These are phyloP conservation scores for Hyles lineata DNA, from an alignment of 2,888 invertebrate species.

Conservation along the genomic window DNA sequence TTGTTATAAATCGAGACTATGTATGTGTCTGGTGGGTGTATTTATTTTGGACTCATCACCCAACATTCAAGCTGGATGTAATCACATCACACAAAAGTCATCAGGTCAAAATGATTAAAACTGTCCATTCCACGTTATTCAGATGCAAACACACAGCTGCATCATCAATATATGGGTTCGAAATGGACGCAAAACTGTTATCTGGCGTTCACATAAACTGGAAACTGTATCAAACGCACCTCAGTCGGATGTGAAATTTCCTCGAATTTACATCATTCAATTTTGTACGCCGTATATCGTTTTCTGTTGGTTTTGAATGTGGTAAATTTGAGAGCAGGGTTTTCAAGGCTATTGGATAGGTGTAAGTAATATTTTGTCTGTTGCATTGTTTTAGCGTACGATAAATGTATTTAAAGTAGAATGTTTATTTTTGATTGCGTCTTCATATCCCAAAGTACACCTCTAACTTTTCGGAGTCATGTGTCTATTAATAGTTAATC, in stretches of 20 bases:
- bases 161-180: not conserved
- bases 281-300: not conserved
- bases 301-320: not conserved
- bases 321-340: not conserved
- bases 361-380: not conserved
- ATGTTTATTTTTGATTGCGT: too few relatives aligned
- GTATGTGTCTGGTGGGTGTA: too few relatives aligned
- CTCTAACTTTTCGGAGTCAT: too few relatives aligned
- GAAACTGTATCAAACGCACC: constrained; percentile 8
- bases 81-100: too few relatives aligned
- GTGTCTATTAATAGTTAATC: too few relatives aligned
- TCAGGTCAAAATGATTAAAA: not conserved
- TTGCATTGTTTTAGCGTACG: too few relatives aligned
- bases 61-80: too few relatives aligned
- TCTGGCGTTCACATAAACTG: constrained; percentile 6
- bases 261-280: constrained; percentile 20
- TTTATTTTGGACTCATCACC: too few relatives aligned
- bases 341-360: not conserved
- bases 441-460: too few relatives aligned
- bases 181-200: constrained; percentile 16
- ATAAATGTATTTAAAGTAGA: too few relatives aligned
- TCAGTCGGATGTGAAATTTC: not conserved
- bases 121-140: not conserved
- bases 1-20: too few relatives aligned
- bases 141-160: not conserved